Conservation (phyloP, 2,888 invertebrate genomes). For the Eueremaeus valkanovi region DNA sequence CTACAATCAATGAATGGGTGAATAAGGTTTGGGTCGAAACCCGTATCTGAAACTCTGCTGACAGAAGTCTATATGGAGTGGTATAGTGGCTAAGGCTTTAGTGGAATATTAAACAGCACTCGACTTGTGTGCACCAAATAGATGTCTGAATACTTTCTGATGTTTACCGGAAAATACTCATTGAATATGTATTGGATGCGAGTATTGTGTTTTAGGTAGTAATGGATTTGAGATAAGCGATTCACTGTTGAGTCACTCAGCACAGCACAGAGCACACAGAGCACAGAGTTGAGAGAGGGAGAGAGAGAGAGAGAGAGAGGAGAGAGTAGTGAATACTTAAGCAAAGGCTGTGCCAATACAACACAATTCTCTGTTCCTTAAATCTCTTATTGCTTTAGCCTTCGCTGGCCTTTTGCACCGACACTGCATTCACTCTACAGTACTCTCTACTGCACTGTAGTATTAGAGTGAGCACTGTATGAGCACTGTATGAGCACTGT, state of each 20-base stretch:
- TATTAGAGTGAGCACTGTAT: background rate
- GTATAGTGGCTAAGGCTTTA: background rate
- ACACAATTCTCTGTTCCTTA: background rate
- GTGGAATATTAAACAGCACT: background rate
- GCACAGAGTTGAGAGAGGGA: no score
- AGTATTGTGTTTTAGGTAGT: constrained; percentile 11
- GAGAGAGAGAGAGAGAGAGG: background rate
- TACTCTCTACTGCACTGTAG: background rate
- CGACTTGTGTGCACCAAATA: background rate
- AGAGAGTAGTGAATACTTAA: background rate
- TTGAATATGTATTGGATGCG: background rate
- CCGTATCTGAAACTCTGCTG: background rate
- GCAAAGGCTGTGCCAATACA: background rate
- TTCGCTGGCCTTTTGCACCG: background rate
- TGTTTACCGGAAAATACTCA: constrained; percentile 13
- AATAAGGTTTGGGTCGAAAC: background rate
- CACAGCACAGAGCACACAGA: no score
- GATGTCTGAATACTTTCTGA: no score
- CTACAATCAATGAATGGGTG: background rate
- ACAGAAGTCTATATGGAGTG: background rate
- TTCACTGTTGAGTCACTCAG: no score
- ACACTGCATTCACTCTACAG: no score
- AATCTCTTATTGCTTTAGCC: constrained; percentile 13
- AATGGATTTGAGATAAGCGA: constrained; percentile 12
- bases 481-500: background rate